Evolutionary conservation across 2,113 vertebrate species (phyloP).

Genomic region (Atractosteus spatula): DNA sequence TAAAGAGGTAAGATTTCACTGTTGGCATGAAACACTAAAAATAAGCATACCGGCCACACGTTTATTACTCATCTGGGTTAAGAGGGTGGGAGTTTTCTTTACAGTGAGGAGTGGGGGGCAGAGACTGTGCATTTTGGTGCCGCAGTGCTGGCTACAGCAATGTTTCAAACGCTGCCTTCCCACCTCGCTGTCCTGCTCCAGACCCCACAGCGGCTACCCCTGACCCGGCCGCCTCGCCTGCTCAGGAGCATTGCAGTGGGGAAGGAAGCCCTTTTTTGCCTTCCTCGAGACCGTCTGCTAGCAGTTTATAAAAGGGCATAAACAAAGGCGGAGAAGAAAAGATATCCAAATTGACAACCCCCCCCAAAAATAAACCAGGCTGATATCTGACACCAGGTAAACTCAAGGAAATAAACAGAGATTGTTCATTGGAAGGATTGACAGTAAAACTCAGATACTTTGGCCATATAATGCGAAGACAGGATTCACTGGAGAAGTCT

Average conservation of each 20-base stretch:
- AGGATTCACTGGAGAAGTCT: too few relatives aligned
- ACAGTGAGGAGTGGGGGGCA: background rate
- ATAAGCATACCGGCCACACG: background rate
- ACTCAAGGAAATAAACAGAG: background rate
- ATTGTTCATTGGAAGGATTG: too few relatives aligned
- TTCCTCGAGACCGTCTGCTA: background rate
- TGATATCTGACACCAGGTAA: slow-evolving; percentile 6
- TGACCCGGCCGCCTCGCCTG: too few relatives aligned
- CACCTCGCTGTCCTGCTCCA: background rate
- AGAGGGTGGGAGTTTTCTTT: background rate
- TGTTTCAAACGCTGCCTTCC: background rate
- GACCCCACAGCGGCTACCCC: too few relatives aligned
- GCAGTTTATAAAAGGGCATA: background rate
- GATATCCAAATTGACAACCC: too few relatives aligned
- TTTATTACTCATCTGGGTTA: slow-evolving; percentile 9
- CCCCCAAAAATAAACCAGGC: background rate
- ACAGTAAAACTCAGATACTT: too few relatives aligned
- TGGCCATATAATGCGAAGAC: too few relatives aligned
- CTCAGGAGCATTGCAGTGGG: too few relatives aligned
- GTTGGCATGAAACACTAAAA: background rate
- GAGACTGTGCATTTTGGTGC: background rate
- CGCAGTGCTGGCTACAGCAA: background rate
- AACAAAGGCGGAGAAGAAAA: background rate
- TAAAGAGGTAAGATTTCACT: background rate
- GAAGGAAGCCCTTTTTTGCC: too few relatives aligned